Conservation (phyloP, 1,140 invertebrate genomes). For the Lepidotrigona ventralis region DNA sequence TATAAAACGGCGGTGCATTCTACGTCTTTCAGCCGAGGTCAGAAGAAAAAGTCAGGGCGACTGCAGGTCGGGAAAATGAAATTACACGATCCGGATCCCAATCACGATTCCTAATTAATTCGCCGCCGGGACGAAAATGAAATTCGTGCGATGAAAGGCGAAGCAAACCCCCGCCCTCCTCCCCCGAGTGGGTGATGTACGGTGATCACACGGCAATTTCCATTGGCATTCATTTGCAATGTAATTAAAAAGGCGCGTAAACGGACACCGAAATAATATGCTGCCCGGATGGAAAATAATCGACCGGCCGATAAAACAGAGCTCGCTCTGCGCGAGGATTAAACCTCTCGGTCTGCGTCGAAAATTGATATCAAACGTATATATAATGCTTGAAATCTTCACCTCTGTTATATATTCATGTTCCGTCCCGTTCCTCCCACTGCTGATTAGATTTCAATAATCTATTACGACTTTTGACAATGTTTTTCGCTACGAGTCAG, state of each 20-base stretch:
- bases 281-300: constrained; percentile 38
- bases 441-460: constrained; percentile 59
- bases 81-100: not conserved
- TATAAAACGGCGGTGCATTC: not conserved
- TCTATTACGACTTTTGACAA: constrained; percentile 56
- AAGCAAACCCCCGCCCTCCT: too few relatives aligned
- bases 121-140: too few relatives aligned
- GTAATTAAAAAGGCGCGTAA: constrained; percentile 44
- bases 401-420: constrained; percentile 60
- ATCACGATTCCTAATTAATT: not conserved
- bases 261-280: constrained; percentile 18
- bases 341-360: constrained; percentile 36
- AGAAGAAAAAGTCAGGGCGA: too few relatives aligned
- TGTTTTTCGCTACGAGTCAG: not conserved
- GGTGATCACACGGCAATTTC: constrained; percentile 14
- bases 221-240: constrained; percentile 38
- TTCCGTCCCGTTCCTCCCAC: not conserved
- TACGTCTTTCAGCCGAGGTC: too few relatives aligned
- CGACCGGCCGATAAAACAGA: constrained; percentile 34
- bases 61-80: not conserved
- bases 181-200: not conserved
- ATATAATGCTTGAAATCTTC: constrained; percentile 51
- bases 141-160: not conserved
- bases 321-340: constrained; percentile 40
- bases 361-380: constrained; percentile 62